Evolutionary conservation across 2,888 invertebrate genomes (phyloP), one percentile per base, ranked within the genome.

Genomic region (Drosophila colorata): DNA sequence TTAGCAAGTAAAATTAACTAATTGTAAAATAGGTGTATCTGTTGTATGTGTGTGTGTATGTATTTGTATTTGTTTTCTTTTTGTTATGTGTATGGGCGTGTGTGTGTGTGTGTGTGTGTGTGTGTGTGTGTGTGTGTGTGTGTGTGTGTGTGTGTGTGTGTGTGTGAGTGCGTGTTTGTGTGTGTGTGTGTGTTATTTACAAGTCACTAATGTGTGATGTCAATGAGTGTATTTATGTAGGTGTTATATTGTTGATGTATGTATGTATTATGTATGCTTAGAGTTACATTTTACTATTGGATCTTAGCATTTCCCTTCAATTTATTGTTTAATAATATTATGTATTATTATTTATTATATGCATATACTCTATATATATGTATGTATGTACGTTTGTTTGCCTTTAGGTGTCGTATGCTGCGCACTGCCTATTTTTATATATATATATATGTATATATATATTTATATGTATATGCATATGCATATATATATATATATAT

Each of bases 1-100:
- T 65, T 75, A 81, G 68, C 75, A 74, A 78, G 78, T 83, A 74
- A 69, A 77, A 84, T 80, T 69, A 87, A 78, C 76, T 84, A 84
- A 77, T 74, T 70, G 73, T 84, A 77, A 85, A 82, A 72, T 80
- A 75, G 75, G 52, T 71, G 53, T 63, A 61, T 61, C 16, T 67
- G 57, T 58, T 33, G 20, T 67, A 6, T 59, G 28, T 65, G 40
- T 33, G 18, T 57, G 28, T 61, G 35, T 56, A 5, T 52, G n/a
- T 59, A 7, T 59, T 25, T 65, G 28, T 63, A 5, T 64, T 51
- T 60, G 56, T 78, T 6, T 49, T 14, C 9, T 49, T 14, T 76
- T 74, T 70, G 28, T 59, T 33, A 58, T 66, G 40, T 63, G 8
- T 69, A 38, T 51, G 11, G 46, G 35, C 64, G 25, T 52, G 18